Evolutionary conservation across 2,797 vertebrate species (phyloP).

Genomic region (Tolypeutes matacus): DNA sequence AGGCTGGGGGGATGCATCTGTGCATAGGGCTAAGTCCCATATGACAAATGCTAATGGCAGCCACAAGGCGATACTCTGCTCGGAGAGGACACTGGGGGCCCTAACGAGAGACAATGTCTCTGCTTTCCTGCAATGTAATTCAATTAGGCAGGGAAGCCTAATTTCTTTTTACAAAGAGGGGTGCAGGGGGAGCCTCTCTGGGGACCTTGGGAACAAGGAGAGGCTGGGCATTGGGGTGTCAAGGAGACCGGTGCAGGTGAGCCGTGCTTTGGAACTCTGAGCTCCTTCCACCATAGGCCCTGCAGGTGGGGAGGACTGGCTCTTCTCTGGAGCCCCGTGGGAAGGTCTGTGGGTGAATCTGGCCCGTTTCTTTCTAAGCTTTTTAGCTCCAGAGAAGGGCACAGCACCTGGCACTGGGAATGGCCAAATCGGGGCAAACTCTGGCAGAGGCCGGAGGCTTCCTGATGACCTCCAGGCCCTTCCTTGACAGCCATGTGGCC

Average conservation of each 20-base stretch:
- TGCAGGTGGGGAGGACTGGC: background rate
- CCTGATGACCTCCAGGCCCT: background rate
- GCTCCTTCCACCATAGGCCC: background rate
- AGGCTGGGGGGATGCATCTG: slow-evolving; percentile 62
- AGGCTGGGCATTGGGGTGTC: background rate
- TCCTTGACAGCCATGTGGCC: background rate
- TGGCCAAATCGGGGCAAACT: background rate
- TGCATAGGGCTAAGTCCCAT: slow-evolving; percentile 80
- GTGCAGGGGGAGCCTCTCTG: background rate
- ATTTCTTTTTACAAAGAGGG: slow-evolving; percentile 63
- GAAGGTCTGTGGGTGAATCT: background rate
- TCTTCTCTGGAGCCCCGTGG: background rate
- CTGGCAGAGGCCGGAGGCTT: background rate
- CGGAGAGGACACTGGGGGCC: slow-evolving; percentile 84
- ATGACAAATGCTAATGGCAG: slow-evolving; percentile 82
- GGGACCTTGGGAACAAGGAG: slow-evolving; percentile 4
- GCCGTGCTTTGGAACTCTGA: too few relatives aligned
- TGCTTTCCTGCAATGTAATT: slow-evolving; percentile 86
- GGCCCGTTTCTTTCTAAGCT: background rate
- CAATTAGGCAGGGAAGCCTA: slow-evolving; percentile 83
- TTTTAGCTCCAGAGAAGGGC: background rate
- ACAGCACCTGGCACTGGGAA: fast-evolving
- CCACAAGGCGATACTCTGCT: slow-evolving; percentile 80
- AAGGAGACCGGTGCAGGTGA: background rate
- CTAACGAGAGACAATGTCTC: slow-evolving; percentile 85